phyloP scores from a whole-genome alignment of 2,888 invertebrate species.

The Parapristionchus giblindavisi region DNA sequence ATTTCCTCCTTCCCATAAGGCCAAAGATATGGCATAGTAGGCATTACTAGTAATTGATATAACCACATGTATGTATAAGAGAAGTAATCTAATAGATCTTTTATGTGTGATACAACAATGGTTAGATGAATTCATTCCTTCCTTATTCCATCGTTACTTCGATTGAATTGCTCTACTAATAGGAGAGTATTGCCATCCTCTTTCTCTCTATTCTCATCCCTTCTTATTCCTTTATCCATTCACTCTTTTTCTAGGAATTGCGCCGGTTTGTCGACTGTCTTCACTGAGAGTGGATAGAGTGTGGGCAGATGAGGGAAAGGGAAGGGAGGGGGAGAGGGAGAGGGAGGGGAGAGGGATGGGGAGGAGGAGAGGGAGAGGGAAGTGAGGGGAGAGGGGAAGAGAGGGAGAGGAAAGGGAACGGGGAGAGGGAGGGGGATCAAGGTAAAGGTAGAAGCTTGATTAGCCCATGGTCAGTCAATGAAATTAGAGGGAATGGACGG shows the following conservation, averaged over 20 bases:
- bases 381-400: background rate
- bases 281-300: constrained; percentile 16
- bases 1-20: too few relatives aligned
- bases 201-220: constrained; percentile 20
- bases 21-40: too few relatives aligned
- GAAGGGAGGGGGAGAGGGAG: background rate
- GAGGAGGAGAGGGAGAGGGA: background rate
- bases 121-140: too few relatives aligned
- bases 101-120: too few relatives aligned
- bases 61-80: too few relatives aligned
- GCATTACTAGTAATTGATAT: too few relatives aligned
- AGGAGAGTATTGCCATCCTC: constrained; percentile 19
- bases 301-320: constrained; percentile 12
- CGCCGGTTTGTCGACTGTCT: constrained; percentile 33
- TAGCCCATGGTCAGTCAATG: background rate
- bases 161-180: too few relatives aligned
- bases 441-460: background rate
- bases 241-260: constrained; percentile 35
- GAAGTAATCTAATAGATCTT: too few relatives aligned
- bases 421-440: background rate
- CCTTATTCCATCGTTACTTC: too few relatives aligned
- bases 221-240: background rate
- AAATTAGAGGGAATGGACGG: background rate
- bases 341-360: constrained; percentile 2
- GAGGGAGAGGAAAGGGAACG: background rate